A percentile compares a stretch with the other conserved stretches of the same genome.
phyloP scores from a whole-genome alignment of 1,140 invertebrate species.

The Drosophila leontia region DNA sequence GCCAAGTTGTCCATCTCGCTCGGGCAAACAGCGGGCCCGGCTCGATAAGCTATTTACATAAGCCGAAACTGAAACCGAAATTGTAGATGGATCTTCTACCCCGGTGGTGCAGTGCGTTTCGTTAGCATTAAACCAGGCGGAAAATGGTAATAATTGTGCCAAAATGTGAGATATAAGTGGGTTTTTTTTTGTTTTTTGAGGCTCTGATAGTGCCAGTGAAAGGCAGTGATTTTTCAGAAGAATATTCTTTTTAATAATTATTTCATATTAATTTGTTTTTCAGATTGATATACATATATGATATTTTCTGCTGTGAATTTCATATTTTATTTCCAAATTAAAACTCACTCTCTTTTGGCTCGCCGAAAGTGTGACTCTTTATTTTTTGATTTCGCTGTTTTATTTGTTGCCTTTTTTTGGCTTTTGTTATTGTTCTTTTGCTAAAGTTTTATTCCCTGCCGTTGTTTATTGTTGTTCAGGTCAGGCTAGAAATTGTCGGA shows the following conservation, averaged over 20 bases:
- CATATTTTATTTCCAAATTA: not conserved
- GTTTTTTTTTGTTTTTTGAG: too few relatives aligned
- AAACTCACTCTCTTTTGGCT: not conserved
- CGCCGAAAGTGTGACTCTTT: constrained; percentile 3
- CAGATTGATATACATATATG: too few relatives aligned
- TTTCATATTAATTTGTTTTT: too few relatives aligned
- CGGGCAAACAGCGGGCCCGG: not conserved
- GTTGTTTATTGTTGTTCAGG: constrained; percentile 54
- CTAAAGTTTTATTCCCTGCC: constrained; percentile 22
- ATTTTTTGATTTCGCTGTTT: constrained; percentile 7
- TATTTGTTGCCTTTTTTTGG: not conserved
- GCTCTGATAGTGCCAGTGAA: not conserved
- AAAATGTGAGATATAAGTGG: not conserved
- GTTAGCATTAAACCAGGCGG: not conserved
- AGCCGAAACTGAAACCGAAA: constrained; percentile 57
- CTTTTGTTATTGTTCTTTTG: not conserved
- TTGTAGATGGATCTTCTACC: constrained; percentile 39
- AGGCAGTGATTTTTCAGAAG: not conserved
- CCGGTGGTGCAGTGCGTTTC: constrained; percentile 10
- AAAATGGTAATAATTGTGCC: constrained; percentile 14
- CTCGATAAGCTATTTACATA: constrained; percentile 76
- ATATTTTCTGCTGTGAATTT: not conserved
- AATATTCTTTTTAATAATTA: too few relatives aligned
- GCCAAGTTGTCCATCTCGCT: constrained; percentile 52
- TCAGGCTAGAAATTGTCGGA: constrained; percentile 42